Evolutionary conservation across 2,113 vertebrate genomes (phyloP), one percentile per base, ranked within the genome.

Genomic region (Haemorhous mexicanus): DNA sequence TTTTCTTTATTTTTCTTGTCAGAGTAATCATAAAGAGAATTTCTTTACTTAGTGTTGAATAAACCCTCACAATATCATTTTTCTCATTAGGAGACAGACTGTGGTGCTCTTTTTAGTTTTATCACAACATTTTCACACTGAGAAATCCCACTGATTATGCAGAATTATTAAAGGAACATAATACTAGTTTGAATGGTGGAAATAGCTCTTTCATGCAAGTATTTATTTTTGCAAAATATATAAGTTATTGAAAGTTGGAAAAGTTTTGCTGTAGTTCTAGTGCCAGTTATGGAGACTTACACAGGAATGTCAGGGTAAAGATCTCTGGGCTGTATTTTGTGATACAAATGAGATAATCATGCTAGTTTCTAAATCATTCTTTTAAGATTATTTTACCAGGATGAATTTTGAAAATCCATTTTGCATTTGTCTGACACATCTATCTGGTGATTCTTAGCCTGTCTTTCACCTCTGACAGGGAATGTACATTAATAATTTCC

Each of bases 1-100:
- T 93, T 89, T 46, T 84, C 52, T 92, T 94, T 95, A 74, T 96
- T 95, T 94, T 87, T 83, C 67, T 87, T 85, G 37, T 83, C 39
- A 79, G 70, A 70, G 53, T 58, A 80, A 85, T 77, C 59, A 64
- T 70, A 72, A 86, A 86, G 61, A 82, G n/a, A 44, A 75, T 86
- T 93, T 80, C 47, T 88, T 79, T 35, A 87, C 64, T 84, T 84
- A n/a, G 61, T 37, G 22, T 74, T 80, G 75, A 46, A 22, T 87
- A 59, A 85, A 94, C 67, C 84, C 79, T 94, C 91, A 90, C 39
- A 85, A 59, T 58, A 74, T 73, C 0, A 30, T 70, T 88, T 91
- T 92, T 76, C 67, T 93, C n/a, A 21, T 61, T 75, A 41, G 64
- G 55, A 93, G 47, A 80, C 59, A 90, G 82, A 70, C 53, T 84